Conservation (phyloP, 2,797 vertebrate species). For the Clarias pachynema region DNA sequence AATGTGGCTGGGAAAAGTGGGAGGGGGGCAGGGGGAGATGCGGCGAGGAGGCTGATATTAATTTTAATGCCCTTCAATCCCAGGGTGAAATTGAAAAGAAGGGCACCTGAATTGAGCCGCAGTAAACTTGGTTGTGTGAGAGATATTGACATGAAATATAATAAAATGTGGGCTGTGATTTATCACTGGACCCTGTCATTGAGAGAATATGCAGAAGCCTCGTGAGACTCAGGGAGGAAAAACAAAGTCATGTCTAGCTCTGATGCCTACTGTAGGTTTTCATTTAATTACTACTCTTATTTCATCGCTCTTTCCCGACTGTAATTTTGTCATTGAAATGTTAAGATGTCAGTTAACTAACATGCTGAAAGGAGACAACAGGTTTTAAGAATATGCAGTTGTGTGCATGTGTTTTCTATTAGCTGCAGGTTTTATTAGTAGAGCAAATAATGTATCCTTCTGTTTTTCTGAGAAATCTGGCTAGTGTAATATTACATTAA, state of each 20-base stretch:
- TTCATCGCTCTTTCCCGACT: slow-evolving; percentile 19
- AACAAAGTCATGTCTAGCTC: slow-evolving; percentile 44
- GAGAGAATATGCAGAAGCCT: slow-evolving; percentile 36
- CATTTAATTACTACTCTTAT: slow-evolving; percentile 46
- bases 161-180: slow-evolving; percentile 62
- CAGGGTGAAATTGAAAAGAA: slow-evolving; percentile 55
- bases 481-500: background rate
- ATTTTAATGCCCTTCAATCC: slow-evolving; percentile 61
- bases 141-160: slow-evolving; percentile 64
- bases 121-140: slow-evolving; percentile 57
- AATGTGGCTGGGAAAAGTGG: slow-evolving; percentile 45
- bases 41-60: slow-evolving; percentile 45
- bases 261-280: slow-evolving; percentile 36
- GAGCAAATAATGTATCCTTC: background rate
- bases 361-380: background rate
- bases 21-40: too few relatives aligned
- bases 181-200: slow-evolving; percentile 48
- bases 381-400: background rate
- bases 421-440: background rate
- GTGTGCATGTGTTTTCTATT: background rate
- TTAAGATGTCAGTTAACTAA: slow-evolving; percentile 34
- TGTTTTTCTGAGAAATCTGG: background rate
- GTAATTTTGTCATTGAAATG: slow-evolving; percentile 36
- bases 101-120: slow-evolving; percentile 55
- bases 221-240: slow-evolving; percentile 12